A percentile compares a stretch with the other conserved stretches of the same genome.
phyloP scores from a whole-genome alignment of 1,140 invertebrate genomes.

The Euwallacea fornicatus region DNA sequence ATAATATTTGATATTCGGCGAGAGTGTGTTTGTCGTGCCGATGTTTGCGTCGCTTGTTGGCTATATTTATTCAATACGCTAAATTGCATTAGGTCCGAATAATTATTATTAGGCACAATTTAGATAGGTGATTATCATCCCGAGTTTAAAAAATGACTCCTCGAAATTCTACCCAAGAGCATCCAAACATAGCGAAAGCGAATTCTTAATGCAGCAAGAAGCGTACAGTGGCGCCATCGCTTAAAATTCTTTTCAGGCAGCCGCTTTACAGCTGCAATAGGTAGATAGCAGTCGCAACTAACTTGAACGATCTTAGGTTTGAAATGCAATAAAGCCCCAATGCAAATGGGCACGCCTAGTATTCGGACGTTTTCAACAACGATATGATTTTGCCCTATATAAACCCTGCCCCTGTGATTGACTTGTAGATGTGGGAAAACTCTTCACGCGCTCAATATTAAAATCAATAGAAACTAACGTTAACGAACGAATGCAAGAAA shows the following conservation, averaged over 20 bases:
- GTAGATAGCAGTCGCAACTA: no score
- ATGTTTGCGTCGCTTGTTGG: slow-evolving; percentile 2
- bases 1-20: slow-evolving; percentile 24
- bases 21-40: slow-evolving; percentile 12
- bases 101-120: slow-evolving; percentile 3
- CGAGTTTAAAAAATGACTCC: not conserved
- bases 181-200: no score
- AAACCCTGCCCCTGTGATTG: slow-evolving; percentile 50
- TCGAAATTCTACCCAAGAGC: not conserved
- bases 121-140: not conserved
- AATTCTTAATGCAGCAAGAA: no score
- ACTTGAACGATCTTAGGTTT: no score
- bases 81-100: slow-evolving; percentile 12
- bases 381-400: slow-evolving; percentile 6
- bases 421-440: not conserved
- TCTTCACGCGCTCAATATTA: no score
- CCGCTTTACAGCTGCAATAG: no score
- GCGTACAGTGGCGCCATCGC: no score
- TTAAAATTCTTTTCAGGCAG: no score
- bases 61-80: slow-evolving; percentile 9
- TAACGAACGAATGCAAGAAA: no score
- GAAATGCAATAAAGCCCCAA: not conserved
- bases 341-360: slow-evolving; percentile 48
- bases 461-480: no score
- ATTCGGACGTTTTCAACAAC: slow-evolving; percentile 44